A percentile compares a stretch with the other conserved stretches of the same genome.
Evolutionary conservation across 2,888 invertebrate species (phyloP).

Genomic region (Camptogramma bilineatum): DNA sequence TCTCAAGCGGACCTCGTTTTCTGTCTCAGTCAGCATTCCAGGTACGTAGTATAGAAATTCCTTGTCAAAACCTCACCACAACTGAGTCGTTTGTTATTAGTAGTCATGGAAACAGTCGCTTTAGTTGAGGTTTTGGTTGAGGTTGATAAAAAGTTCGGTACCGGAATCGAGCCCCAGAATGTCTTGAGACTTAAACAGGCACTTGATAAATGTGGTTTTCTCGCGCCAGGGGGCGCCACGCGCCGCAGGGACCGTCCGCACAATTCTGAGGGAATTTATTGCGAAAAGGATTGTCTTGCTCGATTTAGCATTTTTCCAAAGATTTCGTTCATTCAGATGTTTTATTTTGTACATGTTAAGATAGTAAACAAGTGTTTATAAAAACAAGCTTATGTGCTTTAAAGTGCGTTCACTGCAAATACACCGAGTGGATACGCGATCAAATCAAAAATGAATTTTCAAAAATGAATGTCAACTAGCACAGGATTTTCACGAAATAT

Average conservation of each 20-base stretch:
- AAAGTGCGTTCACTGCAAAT: too few relatives aligned
- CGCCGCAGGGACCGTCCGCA: background rate
- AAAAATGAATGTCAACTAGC: background rate
- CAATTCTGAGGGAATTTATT: slow-evolving; percentile 5
- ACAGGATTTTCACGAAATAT: background rate
- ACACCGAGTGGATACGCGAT: too few relatives aligned
- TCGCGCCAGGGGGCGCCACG: background rate
- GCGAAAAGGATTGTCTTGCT: background rate
- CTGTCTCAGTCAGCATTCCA: too few relatives aligned
- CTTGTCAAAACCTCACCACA: too few relatives aligned
- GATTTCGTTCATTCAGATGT: background rate
- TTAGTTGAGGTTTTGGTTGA: too few relatives aligned
- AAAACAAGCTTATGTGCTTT: too few relatives aligned
- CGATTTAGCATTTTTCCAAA: background rate
- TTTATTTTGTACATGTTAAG: background rate
- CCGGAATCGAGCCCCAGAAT: too few relatives aligned
- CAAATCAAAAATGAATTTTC: too few relatives aligned
- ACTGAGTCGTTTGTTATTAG: too few relatives aligned
- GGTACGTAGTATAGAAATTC: too few relatives aligned
- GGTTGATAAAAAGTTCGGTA: background rate
- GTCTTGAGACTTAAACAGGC: background rate
- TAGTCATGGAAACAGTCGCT: too few relatives aligned
- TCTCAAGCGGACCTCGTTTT: too few relatives aligned
- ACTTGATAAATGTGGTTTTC: slow-evolving; percentile 6
- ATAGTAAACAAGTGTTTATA: background rate